Evolutionary conservation across 2,797 vertebrate species (phyloP), one percentile per base, ranked within the genome.

Genomic region (Lepus townsendii): DNA sequence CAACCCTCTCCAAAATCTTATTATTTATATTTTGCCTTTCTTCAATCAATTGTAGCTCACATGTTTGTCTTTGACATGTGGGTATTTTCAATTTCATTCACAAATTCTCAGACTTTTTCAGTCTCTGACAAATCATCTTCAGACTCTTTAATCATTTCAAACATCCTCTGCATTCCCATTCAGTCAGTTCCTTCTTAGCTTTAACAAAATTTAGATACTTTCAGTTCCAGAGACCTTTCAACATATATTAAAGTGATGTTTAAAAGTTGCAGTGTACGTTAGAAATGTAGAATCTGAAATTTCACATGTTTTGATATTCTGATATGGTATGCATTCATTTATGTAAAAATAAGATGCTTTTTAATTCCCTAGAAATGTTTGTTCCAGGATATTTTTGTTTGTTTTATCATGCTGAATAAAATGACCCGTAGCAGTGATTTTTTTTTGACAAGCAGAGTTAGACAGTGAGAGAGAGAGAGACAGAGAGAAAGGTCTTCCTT

Each of bases 71-170:
- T 88, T 71, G 42, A 77, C 60, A 63, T 66, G 9, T 16, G 19
- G 7, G 0, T 65, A 79, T 87, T 95, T 95, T 85, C 30, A 91
- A 72, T 83, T 85, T 92, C 7, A 68, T 73, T 90, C 27, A 82
- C 14, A 91, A 12, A 1, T 75, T 77, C 65, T 86, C 85, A 54
- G 76, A 20, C 38, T 66, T 84, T 24, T 90, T 82, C 65, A 76
- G 60, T 93, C 30, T 89, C 32, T 85, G 10, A 1, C 30, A 38
- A 85, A 14, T 0, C 1, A 66, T 76, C 8, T 91, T 68, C 69
- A 63, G 16, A 47, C n/a, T 72, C 27, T 63, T 91, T 77, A 72
- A 76, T 77, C 3, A 6, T 32, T 84, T n/a, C 7, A 66, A 38
- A 38, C 10, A 72, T 32, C 17, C n/a, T 94, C 32, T 38, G 27